A percentile compares a stretch with the other conserved stretches of the same genome.
These are phyloP conservation scores for Buceros bicornis DNA, from an alignment of 2,797 vertebrate genomes.

Conservation along the genomic window DNA sequence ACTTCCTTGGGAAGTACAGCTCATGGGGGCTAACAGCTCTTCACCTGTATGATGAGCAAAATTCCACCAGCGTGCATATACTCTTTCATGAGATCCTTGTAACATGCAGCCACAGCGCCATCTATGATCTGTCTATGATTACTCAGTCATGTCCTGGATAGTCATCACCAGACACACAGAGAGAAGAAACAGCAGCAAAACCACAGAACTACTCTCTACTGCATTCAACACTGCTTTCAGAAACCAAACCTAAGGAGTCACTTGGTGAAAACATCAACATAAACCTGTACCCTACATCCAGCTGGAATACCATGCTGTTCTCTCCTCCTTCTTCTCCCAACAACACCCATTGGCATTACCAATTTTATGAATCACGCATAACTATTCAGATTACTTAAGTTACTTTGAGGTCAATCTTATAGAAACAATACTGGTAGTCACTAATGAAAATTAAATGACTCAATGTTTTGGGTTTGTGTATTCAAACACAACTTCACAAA, in stretches of 20 bases:
- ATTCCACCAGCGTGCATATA: neutral
- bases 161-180: fast-evolving
- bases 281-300: neutral
- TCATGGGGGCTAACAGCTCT: fast-evolving
- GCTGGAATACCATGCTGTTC: fast-evolving
- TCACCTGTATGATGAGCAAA: neutral
- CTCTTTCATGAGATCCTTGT: fast-evolving
- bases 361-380: neutral
- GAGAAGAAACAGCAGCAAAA: neutral
- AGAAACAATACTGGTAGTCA: no score
- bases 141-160: neutral
- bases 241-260: neutral
- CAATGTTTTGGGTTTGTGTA: fast-evolving
- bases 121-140: no score
- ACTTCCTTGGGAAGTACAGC: neutral
- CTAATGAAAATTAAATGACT: no score
- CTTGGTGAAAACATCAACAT: neutral
- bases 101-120: fast-evolving
- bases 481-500: neutral
- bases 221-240: neutral
- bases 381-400: no score
- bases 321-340: neutral
- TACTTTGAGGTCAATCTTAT: neutral
- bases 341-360: fast-evolving
- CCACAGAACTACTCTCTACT: neutral